Evolutionary conservation across 2,797 vertebrate species (phyloP), one percentile per base, ranked within the genome.

Genomic region (Peromyscus attwateri): DNA sequence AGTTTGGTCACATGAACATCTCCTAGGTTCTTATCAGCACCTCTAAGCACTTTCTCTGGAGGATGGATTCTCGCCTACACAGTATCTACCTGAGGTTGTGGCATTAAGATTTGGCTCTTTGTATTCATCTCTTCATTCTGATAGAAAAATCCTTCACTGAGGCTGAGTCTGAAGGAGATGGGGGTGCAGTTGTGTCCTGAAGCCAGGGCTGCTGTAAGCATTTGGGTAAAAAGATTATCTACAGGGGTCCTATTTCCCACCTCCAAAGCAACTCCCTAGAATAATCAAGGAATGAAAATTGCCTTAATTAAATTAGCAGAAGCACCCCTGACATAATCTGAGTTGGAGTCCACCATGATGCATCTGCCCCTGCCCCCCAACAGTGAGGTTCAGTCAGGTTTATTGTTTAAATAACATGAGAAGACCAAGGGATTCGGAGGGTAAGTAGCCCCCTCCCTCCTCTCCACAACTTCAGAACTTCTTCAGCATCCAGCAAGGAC

Each of bases 401-500:
- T 70, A 9, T 37, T 76, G 40, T 75, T 70, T 52, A 76, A 43
- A 73, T 89, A 43, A 70, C 37, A 11, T 60, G 81, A 68, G 55
- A 23, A 87, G 66, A 62, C 12, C 37, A 66, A 77, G 25, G 60
- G 19, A 60, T 84, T 64, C 4, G 4, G 37, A 87, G 37, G 46
- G 31, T n/a, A 43, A 21, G 80, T 8, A 43, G 55, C 34, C 29
- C 52, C 40, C 93, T 52, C 43, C 12, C 13, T 49, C 37, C 21
- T 37, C 37, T 49, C 10, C 29, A 31, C n/a, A 43, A 11, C 93
- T 76, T 93, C 66, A n/a, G 87, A 77, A 43, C 4, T 9, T 60
- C 43, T 46, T 1, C 0, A 0, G 6, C 0, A 0, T 52, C 43
- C 73, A 49, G 13, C 27, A 6, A 52, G 34, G 31, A 66, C 55